phyloP scores from a whole-genome alignment of 2,888 invertebrate genomes.

The Cantharis nigra region DNA sequence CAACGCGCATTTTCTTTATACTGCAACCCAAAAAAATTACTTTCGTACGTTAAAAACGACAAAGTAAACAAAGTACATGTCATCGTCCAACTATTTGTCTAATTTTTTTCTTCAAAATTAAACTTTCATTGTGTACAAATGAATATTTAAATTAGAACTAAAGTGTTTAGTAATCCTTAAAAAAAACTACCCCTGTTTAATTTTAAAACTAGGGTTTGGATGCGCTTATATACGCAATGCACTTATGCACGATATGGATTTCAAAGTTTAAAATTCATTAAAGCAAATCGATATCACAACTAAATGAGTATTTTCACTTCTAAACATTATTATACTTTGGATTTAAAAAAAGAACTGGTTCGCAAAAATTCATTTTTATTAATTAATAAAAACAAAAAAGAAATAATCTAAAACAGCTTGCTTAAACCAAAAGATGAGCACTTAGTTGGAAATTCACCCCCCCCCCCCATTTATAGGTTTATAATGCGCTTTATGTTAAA shows the following conservation, averaged over 20 bases:
- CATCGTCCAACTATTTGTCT: slow-evolving; percentile 29
- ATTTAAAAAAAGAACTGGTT: no score
- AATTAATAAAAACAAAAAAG: no score
- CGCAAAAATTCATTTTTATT: no score
- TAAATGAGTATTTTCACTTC: neutral
- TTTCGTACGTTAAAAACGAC: neutral
- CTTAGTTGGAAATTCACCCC: no score
- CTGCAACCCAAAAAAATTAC: neutral
- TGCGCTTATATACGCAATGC: neutral
- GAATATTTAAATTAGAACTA: slow-evolving; percentile 34
- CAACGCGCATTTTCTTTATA: neutral
- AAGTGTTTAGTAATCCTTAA: slow-evolving; percentile 36
- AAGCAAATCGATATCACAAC: neutral
- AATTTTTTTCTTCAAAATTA: slow-evolving; percentile 27
- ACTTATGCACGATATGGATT: slow-evolving; percentile 7
- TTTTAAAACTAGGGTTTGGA: slow-evolving; percentile 23
- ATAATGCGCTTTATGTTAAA: no score
- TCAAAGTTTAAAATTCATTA: neutral
- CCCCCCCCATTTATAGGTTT: no score
- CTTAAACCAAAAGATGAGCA: no score
- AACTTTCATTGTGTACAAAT: slow-evolving; percentile 31
- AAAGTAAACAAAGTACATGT: slow-evolving; percentile 11
- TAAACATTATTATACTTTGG: neutral
- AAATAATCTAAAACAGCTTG: no score
- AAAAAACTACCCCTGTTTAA: slow-evolving; percentile 30